Base-by-base conservation (phyloP, 2,797 vertebrate genomes). In the Malurus leucopterus region DNA sequence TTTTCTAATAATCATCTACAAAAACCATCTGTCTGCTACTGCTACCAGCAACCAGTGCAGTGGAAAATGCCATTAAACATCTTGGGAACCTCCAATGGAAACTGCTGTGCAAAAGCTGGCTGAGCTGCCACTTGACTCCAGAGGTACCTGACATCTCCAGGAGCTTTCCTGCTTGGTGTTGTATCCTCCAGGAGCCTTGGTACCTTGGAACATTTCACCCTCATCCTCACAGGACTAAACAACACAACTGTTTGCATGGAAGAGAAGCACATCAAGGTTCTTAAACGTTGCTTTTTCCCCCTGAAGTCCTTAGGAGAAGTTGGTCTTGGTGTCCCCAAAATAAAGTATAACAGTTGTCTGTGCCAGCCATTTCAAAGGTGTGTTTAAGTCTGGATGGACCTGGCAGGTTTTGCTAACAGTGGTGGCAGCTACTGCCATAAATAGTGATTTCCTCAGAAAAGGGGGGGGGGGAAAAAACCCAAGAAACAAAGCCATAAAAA, bases 401-500 rank as follows among this genome's bases (percentile, higher is more conserved):
- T 16, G 40, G 15, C 8, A 77, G 40, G 23, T 84, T 80, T 73
- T 82, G 27, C 15, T 22, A 12, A 51, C 38, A 47, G 27, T 53
- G 38, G 26, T 49, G 17, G 11, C 29, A 65, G 12, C 20, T 72
- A 29, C 16, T 72, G 3, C 30, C 36, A 32, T 46, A 61, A 43
- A 58, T 11, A 49, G 4, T 15, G 36, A 62, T 64, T 79, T 15
- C 17, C 9, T 57, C 3, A 68, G n/a, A 70, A 79, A 58, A 23
- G 6, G 4, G 11, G 20, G 0, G 20, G 6, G 4, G 11, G 20
- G 0, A n/a, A 7, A 7, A 8, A 67, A n/a, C 2, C 0, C 1
- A 16, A 55, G 38, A 6, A 3, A 44, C 21, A 21, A 24, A 59
- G 22, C 2, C 36, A 36, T 13, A 49, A 55, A 55, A 75, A 84